Base-by-base conservation (phyloP, 35 echinoderm and acorn worm genomes). In the Amphiura filiformis region DNA sequence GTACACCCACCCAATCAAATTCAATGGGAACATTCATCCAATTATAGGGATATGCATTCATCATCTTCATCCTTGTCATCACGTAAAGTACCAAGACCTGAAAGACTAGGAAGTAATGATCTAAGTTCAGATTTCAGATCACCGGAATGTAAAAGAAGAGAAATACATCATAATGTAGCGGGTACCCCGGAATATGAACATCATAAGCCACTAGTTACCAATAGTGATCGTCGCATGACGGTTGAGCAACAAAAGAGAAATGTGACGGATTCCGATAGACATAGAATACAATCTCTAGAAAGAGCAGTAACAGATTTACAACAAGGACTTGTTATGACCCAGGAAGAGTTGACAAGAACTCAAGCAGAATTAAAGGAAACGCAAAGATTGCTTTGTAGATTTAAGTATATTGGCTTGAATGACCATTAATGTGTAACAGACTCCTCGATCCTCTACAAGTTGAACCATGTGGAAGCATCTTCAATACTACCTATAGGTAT, bases 261-360 rank as follows among this genome's bases (percentile, higher is more conserved):
- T 5, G 28, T 23, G 1, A 26, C 1, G 61, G 7, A 70, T 30
- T 30, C n/a, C n/a, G 61, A 70, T 70, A 70, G 61, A n/a, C 28
- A 70, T 1, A 70, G 83, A 31, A 61, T 85, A 61, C 18, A 38
- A 28, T 36, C 41, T 36, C 83, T 85, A 13, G 83, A 85, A 61
- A 85, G 35, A 30, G 36, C 64, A 23, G 83, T 85, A 1, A 35
- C 56, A 28, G 44, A 64, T 65, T 40, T 85, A 12, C 83, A 37
- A 40, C 83, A 34, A 34, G 83, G 83, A 35, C 56, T 75, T 31
- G 37, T 61, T 20, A 34, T 37, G 56, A 85, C 83, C 0, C 83
- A 85, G 35, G 83, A 85, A 22, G 83, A 85, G 34, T 34, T 85
- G 9, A 32, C 35, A 61, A 85, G 35, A 61, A 75, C 83, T 65